These are phyloP conservation scores for Gymnoscopelus microlampas DNA, from an alignment of 2,797 vertebrate species.

Conservation along the genomic window DNA sequence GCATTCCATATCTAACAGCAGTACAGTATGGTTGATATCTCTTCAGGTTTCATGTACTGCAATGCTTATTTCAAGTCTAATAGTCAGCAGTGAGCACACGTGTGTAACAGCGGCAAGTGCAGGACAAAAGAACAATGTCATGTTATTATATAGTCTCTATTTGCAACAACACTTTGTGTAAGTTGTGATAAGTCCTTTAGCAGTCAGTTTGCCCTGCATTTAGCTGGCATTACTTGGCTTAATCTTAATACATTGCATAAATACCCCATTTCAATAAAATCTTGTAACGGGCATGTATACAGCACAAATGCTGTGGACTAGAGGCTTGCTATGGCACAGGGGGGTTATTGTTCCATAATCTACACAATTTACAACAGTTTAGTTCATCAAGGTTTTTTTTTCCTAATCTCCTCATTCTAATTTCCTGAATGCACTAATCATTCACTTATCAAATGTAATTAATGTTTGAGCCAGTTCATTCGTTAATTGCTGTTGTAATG, in stretches of 20 bases:
- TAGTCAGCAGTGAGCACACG: not conserved
- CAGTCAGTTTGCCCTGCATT: constrained; percentile 44
- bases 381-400: not conserved
- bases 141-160: constrained; percentile 11
- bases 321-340: not conserved
- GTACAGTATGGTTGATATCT: no score
- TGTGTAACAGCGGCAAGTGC: not conserved
- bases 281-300: constrained; percentile 3
- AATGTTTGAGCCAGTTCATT: not conserved
- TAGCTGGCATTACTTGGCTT: constrained; percentile 22
- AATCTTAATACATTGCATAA: constrained; percentile 29
- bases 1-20: no score
- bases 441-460: not conserved
- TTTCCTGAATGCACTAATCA: no score
- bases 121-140: constrained; percentile 19
- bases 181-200: constrained; percentile 47
- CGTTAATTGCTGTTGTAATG: not conserved
- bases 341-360: constrained; percentile 27
- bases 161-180: constrained; percentile 1
- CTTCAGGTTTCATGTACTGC: no score
- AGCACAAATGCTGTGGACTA: no score
- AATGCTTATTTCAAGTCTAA: no score
- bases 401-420: no score
- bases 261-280: constrained; percentile 21
- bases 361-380: not conserved